phyloP scores from a whole-genome alignment of 2,113 vertebrate species.

The Campylorhamphus procurvoides region DNA sequence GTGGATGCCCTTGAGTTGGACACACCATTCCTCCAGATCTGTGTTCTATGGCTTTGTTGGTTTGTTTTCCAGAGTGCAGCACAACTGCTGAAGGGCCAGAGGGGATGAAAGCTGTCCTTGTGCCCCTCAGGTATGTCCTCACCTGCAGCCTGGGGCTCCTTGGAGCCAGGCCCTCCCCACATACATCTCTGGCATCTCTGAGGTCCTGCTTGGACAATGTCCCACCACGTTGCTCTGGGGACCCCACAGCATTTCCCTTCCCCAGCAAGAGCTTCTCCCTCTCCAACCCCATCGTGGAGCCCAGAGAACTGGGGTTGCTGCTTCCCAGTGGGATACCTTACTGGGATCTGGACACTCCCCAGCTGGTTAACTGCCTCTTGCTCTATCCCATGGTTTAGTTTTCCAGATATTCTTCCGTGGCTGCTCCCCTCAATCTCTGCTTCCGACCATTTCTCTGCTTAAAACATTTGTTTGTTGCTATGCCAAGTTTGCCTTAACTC shows the following conservation, averaged over 20 bases:
- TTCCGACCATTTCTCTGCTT: background rate
- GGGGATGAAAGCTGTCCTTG: fast-evolving
- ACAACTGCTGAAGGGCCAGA: background rate
- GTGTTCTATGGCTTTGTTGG: fast-evolving
- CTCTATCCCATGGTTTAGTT: background rate
- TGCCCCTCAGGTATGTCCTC: fast-evolving
- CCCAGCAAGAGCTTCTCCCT: background rate
- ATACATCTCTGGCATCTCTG: fast-evolving
- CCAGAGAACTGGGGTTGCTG: fast-evolving
- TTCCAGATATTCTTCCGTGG: background rate
- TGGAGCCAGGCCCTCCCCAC: fast-evolving
- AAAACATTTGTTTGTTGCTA: background rate
- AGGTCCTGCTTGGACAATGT: fast-evolving
- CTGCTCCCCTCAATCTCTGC: background rate
- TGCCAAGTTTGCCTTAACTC: fast-evolving
- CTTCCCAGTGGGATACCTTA: fast-evolving
- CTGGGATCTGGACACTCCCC: fast-evolving
- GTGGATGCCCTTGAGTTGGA: fast-evolving
- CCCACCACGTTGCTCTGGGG: fast-evolving
- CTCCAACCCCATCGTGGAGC: background rate
- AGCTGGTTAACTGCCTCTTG: fast-evolving
- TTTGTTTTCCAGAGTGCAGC: background rate
- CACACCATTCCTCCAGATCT: fast-evolving
- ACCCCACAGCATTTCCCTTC: background rate
- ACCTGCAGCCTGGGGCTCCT: fast-evolving